These are phyloP conservation scores for Craniophora ligustri DNA, from an alignment of 2,888 invertebrate genomes.

Conservation along the genomic window DNA sequence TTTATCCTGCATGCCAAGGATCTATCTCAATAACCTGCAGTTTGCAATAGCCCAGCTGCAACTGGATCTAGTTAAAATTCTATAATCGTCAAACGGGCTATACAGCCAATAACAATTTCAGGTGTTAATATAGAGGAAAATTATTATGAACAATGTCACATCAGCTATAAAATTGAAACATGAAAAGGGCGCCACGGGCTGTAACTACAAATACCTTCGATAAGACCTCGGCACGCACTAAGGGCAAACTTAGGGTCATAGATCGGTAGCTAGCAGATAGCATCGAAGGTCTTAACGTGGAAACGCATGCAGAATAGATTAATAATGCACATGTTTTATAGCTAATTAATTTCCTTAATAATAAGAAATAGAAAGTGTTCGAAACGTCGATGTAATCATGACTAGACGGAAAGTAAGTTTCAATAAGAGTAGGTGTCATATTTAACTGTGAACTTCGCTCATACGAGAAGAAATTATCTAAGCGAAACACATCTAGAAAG, in stretches of 20 bases:
- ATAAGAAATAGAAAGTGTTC: slow-evolving; percentile 55
- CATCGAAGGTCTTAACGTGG: slow-evolving; percentile 69
- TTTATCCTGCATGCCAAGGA: slow-evolving; percentile 13
- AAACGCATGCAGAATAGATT: slow-evolving; percentile 75
- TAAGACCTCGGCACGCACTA: slow-evolving; percentile 82
- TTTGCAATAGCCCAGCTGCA: slow-evolving; percentile 35
- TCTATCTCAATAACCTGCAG: slow-evolving; percentile 21
- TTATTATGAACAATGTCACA: slow-evolving; percentile 68
- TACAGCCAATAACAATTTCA: slow-evolving; percentile 44
- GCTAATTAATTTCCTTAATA: slow-evolving; percentile 58
- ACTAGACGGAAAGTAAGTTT: slow-evolving; percentile 49
- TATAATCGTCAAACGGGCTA: slow-evolving; percentile 45
- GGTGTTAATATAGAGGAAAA: slow-evolving; percentile 63
- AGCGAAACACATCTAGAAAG: slow-evolving; percentile 49
- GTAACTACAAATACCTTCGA: slow-evolving; percentile 60
- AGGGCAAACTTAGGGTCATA: slow-evolving; percentile 80
- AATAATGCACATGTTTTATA: slow-evolving; percentile 59
- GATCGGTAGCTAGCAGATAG: slow-evolving; percentile 67
- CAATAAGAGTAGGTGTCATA: slow-evolving; percentile 47
- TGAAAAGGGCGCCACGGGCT: slow-evolving; percentile 67
- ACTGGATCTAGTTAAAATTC: slow-evolving; percentile 47
- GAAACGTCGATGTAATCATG: slow-evolving; percentile 50
- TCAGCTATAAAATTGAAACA: slow-evolving; percentile 74
- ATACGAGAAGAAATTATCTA: slow-evolving; percentile 45
- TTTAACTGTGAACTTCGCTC: slow-evolving; percentile 32